Evolutionary conservation across 2,888 invertebrate species (phyloP).

Genomic region (Ophion ventricosus): DNA sequence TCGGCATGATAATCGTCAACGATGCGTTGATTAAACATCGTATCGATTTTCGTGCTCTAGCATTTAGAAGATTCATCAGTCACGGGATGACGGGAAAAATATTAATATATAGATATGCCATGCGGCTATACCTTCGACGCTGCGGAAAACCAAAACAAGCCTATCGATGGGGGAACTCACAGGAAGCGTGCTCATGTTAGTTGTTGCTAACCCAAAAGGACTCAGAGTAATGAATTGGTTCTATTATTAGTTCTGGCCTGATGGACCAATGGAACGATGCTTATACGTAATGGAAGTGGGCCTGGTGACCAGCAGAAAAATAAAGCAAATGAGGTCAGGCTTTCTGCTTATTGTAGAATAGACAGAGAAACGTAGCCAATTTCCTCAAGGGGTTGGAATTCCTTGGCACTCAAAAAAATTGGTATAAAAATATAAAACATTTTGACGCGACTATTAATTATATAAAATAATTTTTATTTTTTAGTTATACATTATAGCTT

Average conservation of each 20-base stretch:
- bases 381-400: no score
- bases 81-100: neutral
- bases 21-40: slow-evolving; percentile 58
- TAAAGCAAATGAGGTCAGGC: neutral
- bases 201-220: slow-evolving; percentile 16
- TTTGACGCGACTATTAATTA: no score
- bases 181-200: neutral
- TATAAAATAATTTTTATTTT: no score
- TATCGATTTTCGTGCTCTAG: slow-evolving; percentile 4
- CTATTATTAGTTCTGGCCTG: neutral
- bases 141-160: slow-evolving; percentile 31
- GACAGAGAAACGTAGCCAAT: neutral
- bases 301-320: neutral
- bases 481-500: no score
- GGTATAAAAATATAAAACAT: no score
- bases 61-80: slow-evolving; percentile 1
- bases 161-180: slow-evolving; percentile 12
- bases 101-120: neutral
- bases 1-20: slow-evolving; percentile 43
- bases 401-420: no score
- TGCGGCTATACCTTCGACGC: neutral
- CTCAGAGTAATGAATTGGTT: neutral
- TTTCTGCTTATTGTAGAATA: neutral
- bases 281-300: neutral
- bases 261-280: neutral